Percentiles rank a stretch among this genome's conserved stretches.
Conservation (phyloP, 2,888 invertebrate species). For the Ophraella communa region DNA sequence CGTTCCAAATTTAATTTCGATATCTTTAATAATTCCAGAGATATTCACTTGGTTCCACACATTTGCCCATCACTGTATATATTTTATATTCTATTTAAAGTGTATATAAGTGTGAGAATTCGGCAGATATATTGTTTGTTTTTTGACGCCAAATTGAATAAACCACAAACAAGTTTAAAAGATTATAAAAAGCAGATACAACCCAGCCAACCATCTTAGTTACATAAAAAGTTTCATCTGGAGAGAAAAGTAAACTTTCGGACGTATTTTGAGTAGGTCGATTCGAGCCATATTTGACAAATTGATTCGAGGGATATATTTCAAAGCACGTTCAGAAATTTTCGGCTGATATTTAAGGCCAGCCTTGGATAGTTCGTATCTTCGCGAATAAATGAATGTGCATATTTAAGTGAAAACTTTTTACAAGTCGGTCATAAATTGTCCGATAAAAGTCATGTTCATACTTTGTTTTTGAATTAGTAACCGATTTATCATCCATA, state of each 20-base stretch:
- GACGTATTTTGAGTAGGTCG: constrained; percentile 13
- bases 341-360: constrained; percentile 10
- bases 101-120: background rate
- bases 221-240: constrained; percentile 23
- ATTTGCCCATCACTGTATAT: too few species aligned
- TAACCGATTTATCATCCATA: background rate
- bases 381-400: constrained; percentile 21
- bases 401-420: constrained; percentile 22
- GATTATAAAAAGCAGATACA: constrained; percentile 19
- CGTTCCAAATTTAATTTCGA: too few species aligned
- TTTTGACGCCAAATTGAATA: constrained; percentile 4
- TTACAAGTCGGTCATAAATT: constrained; percentile 7
- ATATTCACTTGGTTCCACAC: too few species aligned
- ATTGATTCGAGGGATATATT: constrained; percentile 26
- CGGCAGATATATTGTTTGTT: background rate
- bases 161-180: background rate
- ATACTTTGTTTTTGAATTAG: background rate
- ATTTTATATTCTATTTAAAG: background rate
- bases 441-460: background rate
- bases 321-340: constrained; percentile 27
- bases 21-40: too few species aligned
- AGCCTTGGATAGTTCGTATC: constrained; percentile 10
- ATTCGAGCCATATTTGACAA: constrained; percentile 24
- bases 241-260: constrained; percentile 22
- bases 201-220: constrained; percentile 11